These are phyloP conservation scores for Threskiornis aethiopicus DNA, from an alignment of 2,797 vertebrate species.

Conservation along the genomic window DNA sequence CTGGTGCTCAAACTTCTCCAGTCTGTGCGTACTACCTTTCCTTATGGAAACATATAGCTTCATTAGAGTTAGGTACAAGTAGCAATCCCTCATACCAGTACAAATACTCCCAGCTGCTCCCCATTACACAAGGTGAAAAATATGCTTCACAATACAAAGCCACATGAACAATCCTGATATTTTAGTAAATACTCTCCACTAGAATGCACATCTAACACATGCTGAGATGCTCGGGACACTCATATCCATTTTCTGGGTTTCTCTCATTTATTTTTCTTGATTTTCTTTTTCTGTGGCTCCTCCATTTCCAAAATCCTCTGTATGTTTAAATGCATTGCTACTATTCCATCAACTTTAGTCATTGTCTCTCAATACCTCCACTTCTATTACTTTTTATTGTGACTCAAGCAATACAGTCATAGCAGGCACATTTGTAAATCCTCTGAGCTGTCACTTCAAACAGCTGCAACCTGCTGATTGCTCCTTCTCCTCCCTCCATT, in stretches of 20 bases:
- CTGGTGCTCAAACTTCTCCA: background rate
- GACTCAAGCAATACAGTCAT: background rate
- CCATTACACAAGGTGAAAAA: slow-evolving; percentile 30
- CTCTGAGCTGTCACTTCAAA: background rate
- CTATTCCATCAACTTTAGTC: slow-evolving; percentile 7
- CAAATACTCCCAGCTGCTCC: background rate
- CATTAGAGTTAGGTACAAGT: background rate
- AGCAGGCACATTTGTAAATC: slow-evolving; percentile 18
- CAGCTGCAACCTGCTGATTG: background rate
- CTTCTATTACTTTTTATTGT: slow-evolving; percentile 16
- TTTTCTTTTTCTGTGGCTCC: background rate
- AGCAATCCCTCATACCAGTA: background rate
- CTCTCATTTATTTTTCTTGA: slow-evolving; percentile 2
- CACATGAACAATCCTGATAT: slow-evolving; percentile 16
- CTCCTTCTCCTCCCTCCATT: background rate
- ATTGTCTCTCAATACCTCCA: background rate
- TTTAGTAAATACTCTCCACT: slow-evolving; percentile 28
- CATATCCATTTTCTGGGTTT: background rate
- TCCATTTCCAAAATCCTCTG: slow-evolving; percentile 33
- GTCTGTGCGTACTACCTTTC: background rate
- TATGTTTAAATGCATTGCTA: background rate
- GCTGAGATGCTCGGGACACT: background rate
- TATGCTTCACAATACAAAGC: background rate
- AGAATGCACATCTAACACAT: background rate
- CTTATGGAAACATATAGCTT: background rate